A percentile compares a stretch with the other conserved stretches of the same genome.
Conservation (phyloP, 2,888 invertebrate species). For the Coelinius sp. region DNA sequence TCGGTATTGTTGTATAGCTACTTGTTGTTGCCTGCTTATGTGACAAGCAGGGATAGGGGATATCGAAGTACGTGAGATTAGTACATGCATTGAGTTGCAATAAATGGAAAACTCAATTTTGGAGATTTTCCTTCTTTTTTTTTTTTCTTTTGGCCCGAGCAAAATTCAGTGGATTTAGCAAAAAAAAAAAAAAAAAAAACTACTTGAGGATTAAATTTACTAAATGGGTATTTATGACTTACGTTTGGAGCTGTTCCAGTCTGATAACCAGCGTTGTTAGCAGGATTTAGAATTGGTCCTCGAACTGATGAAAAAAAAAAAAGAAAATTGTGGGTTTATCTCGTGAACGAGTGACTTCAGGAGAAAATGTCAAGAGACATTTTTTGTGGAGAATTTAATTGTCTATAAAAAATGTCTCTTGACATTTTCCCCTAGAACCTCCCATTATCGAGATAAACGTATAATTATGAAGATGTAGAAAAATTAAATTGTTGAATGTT, state of each 20-base stretch:
- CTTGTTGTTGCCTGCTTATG: conserved; percentile 64
- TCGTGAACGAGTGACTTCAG: no score
- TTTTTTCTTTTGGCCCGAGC: no score
- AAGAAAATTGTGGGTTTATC: not conserved
- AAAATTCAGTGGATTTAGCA: no score
- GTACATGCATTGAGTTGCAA: conserved; percentile 33
- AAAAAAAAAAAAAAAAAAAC: not conserved
- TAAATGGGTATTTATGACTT: not conserved
- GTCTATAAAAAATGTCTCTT: no score
- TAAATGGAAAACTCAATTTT: not conserved
- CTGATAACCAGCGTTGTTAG: not conserved
- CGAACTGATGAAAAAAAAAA: not conserved
- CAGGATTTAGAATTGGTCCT: conserved; percentile 6
- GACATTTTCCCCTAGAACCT: no score
- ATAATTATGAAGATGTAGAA: no score
- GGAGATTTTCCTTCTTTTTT: no score
- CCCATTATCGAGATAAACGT: no score
- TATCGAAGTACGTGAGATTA: conserved; percentile 33
- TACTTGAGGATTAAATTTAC: not conserved
- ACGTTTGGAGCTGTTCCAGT: not conserved
- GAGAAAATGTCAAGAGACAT: no score
- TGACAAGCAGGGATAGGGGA: conserved; percentile 65
- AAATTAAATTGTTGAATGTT: no score
- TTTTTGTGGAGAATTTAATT: no score
- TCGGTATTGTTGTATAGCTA: conserved; percentile 71